Percentiles rank a stretch among this genome's conserved stretches.
These are phyloP conservation scores for Noctilio leporinus DNA, from an alignment of 2,113 vertebrate genomes.

Conservation along the genomic window DNA sequence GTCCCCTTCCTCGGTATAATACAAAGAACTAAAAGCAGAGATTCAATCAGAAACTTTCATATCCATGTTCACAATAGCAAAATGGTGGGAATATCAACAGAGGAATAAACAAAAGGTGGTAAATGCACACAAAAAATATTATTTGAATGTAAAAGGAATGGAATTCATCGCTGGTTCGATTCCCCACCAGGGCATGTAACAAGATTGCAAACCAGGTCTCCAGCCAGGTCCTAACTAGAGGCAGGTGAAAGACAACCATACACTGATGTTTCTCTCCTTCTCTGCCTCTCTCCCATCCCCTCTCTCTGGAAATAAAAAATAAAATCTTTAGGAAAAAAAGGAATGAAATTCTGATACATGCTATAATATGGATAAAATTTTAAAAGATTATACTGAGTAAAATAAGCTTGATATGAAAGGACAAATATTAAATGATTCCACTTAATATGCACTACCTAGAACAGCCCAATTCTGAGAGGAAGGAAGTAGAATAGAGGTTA, in stretches of 20 bases:
- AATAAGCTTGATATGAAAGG: background rate
- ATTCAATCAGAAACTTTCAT: background rate
- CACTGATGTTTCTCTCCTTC: too few relatives aligned
- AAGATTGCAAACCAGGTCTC: too few relatives aligned
- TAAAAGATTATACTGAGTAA: background rate
- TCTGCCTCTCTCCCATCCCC: too few relatives aligned
- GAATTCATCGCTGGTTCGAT: too few relatives aligned
- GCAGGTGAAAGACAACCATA: too few relatives aligned
- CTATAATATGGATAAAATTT: background rate
- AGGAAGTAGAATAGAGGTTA: background rate
- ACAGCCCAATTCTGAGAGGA: background rate
- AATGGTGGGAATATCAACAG: background rate
- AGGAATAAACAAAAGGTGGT: background rate
- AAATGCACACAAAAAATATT: background rate
- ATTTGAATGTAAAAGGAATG: background rate
- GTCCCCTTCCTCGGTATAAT: background rate
- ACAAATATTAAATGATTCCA: background rate
- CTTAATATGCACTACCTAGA: background rate
- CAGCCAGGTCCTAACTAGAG: too few relatives aligned
- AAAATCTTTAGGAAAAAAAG: too few relatives aligned
- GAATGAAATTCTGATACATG: background rate
- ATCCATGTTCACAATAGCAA: background rate
- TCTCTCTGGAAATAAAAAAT: too few relatives aligned
- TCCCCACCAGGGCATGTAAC: too few relatives aligned
- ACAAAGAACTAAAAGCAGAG: background rate